phyloP scores from a whole-genome alignment of 1,140 invertebrate species.

The Musca domestica region DNA sequence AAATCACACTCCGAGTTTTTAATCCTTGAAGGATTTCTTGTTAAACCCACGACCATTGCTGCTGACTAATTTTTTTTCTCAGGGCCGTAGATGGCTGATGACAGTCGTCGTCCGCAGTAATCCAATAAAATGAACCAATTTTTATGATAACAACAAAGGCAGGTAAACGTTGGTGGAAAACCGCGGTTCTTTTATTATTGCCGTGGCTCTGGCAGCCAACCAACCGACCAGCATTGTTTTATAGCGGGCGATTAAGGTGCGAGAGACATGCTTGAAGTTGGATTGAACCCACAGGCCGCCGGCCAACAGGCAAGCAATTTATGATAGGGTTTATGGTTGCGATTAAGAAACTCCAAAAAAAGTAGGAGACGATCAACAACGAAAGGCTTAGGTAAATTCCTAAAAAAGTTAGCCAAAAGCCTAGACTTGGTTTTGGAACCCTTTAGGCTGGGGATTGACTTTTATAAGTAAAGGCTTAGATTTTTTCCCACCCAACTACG shows the following conservation, averaged over 20 bases:
- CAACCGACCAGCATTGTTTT: not conserved
- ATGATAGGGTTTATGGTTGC: not conserved
- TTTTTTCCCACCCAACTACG: not conserved
- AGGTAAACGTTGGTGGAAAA: not conserved
- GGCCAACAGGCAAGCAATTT: constrained; percentile 3
- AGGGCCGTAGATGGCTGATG: not conserved
- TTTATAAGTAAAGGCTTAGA: constrained; percentile 15
- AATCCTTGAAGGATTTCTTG: not conserved
- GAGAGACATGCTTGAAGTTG: not conserved
- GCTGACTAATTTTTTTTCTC: not conserved
- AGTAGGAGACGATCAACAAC: not conserved
- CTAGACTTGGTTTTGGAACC: not conserved
- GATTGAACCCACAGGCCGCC: not conserved
- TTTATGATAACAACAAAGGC: constrained; percentile 4
- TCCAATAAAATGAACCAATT: constrained; percentile 17
- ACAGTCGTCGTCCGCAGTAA: not conserved
- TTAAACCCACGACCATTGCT: not conserved
- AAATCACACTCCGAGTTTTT: not conserved
- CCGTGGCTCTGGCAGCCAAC: too few relatives aligned
- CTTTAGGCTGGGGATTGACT: not conserved
- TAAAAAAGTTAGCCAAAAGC: constrained; percentile 9
- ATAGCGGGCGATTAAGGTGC: constrained; percentile 10
- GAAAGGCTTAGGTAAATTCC: constrained; percentile 7
- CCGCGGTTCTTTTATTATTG: constrained; percentile 1
- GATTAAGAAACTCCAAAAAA: too few relatives aligned